Conservation (phyloP, 1,140 invertebrate species). For the Theocolax elegans region DNA sequence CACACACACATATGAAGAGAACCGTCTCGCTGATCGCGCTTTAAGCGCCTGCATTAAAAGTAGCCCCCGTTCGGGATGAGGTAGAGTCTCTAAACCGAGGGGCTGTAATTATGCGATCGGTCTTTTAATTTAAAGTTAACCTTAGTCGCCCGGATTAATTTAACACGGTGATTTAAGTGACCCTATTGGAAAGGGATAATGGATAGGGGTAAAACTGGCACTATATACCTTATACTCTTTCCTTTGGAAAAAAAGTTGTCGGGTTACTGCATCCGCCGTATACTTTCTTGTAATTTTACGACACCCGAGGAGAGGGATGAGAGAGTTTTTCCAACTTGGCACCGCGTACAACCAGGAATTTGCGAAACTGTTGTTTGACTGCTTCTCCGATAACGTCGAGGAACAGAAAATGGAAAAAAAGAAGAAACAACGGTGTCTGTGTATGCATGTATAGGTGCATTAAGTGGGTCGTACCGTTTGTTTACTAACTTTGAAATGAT, state of each 20-base stretch:
- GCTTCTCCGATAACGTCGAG: too few relatives aligned
- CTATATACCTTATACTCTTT: too few relatives aligned
- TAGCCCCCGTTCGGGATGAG: background rate
- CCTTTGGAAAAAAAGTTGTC: background rate
- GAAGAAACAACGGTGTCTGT: too few relatives aligned
- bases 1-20: background rate
- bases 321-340: too few relatives aligned
- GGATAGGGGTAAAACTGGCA: too few relatives aligned
- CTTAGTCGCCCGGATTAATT: constrained; percentile 13
- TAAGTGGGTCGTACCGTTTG: too few relatives aligned
- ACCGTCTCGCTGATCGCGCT: background rate
- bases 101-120: constrained; percentile 19
- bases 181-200: constrained; percentile 20
- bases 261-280: too few relatives aligned
- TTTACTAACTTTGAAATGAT: too few relatives aligned
- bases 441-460: too few relatives aligned
- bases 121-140: constrained; percentile 20
- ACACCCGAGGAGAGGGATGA: background rate
- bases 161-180: constrained; percentile 11
- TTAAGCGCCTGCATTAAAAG: constrained; percentile 24
- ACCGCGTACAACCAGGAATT: too few relatives aligned
- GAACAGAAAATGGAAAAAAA: too few relatives aligned
- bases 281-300: constrained; percentile 16
- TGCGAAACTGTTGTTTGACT: too few relatives aligned
- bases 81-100: background rate